These are phyloP conservation scores for Acanthaster planci DNA, from an alignment of 35 echinoderm and acorn worm genomes.

Conservation along the genomic window DNA sequence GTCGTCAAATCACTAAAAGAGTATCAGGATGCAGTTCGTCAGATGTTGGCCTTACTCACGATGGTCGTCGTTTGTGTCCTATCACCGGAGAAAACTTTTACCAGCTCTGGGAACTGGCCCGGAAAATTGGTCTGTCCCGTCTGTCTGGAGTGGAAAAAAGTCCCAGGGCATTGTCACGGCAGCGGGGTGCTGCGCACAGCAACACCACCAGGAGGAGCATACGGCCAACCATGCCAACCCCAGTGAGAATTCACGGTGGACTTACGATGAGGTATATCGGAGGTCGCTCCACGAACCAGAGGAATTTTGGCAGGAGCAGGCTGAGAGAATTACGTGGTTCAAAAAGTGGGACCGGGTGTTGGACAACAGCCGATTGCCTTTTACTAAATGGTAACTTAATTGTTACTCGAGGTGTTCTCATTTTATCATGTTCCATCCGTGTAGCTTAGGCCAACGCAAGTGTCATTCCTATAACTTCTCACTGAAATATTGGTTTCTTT, in stretches of 20 bases:
- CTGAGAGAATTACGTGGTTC: constrained; percentile 82
- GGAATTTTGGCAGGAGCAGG: constrained; percentile 89
- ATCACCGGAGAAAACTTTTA: background rate
- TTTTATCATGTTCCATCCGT: background rate
- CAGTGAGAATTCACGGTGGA: background rate
- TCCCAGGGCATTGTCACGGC: background rate
- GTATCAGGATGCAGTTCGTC: background rate
- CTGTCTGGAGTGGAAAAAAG: background rate
- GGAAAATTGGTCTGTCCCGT: too few species aligned
- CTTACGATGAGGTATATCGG: constrained; percentile 49
- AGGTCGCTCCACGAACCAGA: constrained; percentile 53
- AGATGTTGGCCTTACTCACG: background rate
- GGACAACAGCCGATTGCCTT: constrained; percentile 56
- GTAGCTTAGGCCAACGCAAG: background rate
- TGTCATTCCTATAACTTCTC: too few species aligned
- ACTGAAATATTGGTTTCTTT: too few species aligned
- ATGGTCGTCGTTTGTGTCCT: background rate
- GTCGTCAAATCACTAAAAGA: background rate
- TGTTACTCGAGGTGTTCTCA: too few species aligned
- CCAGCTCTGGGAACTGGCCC: background rate
- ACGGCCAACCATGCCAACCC: too few species aligned
- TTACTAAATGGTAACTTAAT: constrained; percentile 57
- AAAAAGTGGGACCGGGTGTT: constrained; percentile 80
- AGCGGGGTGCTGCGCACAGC: background rate
- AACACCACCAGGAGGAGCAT: background rate